These are phyloP conservation scores for Drosophila neocordata DNA, from an alignment of 1,140 invertebrate species.

Conservation along the genomic window DNA sequence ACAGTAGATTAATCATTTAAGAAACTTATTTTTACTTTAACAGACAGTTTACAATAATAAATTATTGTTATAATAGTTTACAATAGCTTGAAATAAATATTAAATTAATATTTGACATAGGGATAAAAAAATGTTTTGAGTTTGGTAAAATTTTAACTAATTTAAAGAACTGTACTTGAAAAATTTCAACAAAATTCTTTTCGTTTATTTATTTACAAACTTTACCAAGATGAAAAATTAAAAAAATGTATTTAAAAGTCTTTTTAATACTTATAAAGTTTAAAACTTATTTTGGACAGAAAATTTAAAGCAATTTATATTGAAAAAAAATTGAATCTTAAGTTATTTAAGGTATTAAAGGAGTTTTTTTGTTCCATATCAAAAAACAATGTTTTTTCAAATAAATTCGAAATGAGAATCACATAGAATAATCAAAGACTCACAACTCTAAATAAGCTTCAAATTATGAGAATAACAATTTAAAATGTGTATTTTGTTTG, in stretches of 20 bases:
- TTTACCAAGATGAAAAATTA: background rate
- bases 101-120: too few species aligned
- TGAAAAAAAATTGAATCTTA: background rate
- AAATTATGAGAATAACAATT: background rate
- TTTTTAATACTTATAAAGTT: background rate
- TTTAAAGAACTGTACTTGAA: too few species aligned
- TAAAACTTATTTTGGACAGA: background rate
- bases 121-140: too few species aligned
- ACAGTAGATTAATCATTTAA: too few species aligned
- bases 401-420: background rate
- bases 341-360: background rate
- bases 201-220: background rate
- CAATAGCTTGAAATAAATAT: too few species aligned
- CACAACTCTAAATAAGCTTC: constrained; percentile 8
- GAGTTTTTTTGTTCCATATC: background rate
- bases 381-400: too few species aligned
- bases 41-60: too few species aligned
- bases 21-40: too few species aligned
- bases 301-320: background rate
- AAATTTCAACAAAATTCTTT: too few species aligned
- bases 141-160: too few species aligned
- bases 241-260: background rate
- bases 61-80: too few species aligned
- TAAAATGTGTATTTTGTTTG: background rate
- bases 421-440: background rate